Evolutionary conservation across 2,888 invertebrate genomes (phyloP).

Genomic region (Drosophila macrospina): DNA sequence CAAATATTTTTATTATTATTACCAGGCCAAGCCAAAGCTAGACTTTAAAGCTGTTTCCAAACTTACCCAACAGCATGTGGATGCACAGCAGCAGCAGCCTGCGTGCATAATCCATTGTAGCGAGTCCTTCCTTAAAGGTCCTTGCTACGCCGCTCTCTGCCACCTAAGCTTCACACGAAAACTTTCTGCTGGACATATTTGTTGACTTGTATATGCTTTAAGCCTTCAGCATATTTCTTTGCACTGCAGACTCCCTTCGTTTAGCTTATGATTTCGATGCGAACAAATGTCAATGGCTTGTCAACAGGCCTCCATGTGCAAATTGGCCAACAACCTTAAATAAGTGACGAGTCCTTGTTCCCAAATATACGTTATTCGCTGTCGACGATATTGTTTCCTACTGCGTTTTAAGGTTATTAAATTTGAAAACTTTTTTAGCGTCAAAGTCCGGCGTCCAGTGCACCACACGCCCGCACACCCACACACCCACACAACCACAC

Average conservation of each 20-base stretch:
- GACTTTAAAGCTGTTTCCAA: conserved; percentile 43
- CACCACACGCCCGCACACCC: conserved; percentile 19
- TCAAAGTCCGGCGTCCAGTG: conserved; percentile 53
- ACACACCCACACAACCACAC: conserved; percentile 18
- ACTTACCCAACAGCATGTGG: conserved; percentile 72
- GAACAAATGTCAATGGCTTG: conserved; percentile 61
- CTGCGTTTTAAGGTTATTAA: conserved; percentile 75
- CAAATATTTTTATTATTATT: conserved; percentile 75
- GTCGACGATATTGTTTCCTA: conserved; percentile 26
- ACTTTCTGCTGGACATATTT: conserved; percentile 57
- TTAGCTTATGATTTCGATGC: conserved; percentile 50
- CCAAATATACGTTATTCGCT: conserved; percentile 30
- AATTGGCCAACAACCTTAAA: conserved; percentile 53
- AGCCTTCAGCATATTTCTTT: conserved; percentile 49
- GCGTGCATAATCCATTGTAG: conserved; percentile 61
- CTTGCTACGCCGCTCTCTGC: conserved; percentile 23
- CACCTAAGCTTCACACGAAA: conserved; percentile 33
- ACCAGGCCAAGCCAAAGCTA: conserved; percentile 11
- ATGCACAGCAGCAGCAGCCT: conserved; percentile 70
- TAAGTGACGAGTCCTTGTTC: conserved; percentile 34
- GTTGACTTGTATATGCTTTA: conserved; percentile 39
- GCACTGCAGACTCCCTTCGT: conserved; percentile 33
- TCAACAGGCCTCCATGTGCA: conserved; percentile 41
- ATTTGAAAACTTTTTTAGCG: conserved; percentile 79
- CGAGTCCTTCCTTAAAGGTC: conserved; percentile 45